phyloP scores from a whole-genome alignment of 2,888 invertebrate genomes.

The Phasia obesa region DNA sequence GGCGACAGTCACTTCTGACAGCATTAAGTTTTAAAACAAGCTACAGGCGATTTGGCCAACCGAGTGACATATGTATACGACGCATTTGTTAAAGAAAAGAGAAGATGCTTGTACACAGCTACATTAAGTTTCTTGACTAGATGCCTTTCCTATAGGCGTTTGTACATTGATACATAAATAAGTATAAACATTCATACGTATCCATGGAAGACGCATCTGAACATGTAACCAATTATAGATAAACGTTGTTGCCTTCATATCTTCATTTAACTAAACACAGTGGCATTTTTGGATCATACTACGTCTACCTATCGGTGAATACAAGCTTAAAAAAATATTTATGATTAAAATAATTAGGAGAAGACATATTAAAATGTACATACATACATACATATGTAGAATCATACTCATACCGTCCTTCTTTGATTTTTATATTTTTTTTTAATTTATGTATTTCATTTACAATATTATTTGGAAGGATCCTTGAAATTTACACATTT shows the following conservation, averaged over 20 bases:
- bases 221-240: slow-evolving; percentile 62
- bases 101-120: neutral
- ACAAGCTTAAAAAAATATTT: neutral
- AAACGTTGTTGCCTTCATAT: slow-evolving; percentile 59
- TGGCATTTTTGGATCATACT: slow-evolving; percentile 28
- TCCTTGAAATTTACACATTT: too few relatives aligned
- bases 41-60: slow-evolving; percentile 43
- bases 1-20: slow-evolving; percentile 67
- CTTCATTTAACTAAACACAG: slow-evolving; percentile 55
- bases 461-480: too few relatives aligned
- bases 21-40: slow-evolving; percentile 50
- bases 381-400: too few relatives aligned
- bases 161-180: neutral
- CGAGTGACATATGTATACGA: slow-evolving; percentile 30
- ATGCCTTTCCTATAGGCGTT: neutral
- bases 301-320: neutral
- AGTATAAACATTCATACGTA: neutral
- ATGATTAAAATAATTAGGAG: neutral
- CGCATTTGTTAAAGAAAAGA: neutral
- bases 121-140: slow-evolving; percentile 19
- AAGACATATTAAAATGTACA: neutral
- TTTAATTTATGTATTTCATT: too few relatives aligned
- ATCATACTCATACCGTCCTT: too few relatives aligned
- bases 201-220: slow-evolving; percentile 12
- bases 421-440: too few relatives aligned